These are phyloP conservation scores for Polyodon spathula DNA, from an alignment of 2,113 vertebrate genomes.

Conservation along the genomic window DNA sequence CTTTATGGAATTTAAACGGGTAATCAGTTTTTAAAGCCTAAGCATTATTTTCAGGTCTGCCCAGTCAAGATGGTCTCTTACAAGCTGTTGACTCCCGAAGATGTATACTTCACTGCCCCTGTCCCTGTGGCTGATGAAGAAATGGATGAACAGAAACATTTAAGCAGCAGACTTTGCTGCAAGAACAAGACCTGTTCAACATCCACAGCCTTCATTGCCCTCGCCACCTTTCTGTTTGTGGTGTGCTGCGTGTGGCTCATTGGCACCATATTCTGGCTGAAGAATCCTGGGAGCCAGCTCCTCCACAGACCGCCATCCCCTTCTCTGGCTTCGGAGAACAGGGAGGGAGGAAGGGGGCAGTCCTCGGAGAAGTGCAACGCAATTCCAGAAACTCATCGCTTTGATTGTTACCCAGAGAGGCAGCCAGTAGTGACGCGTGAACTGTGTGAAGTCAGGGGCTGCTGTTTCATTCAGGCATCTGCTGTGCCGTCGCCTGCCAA, in stretches of 20 bases:
- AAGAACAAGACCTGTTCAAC: constrained; percentile 36
- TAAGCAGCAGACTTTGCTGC: constrained; percentile 36
- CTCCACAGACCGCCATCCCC: constrained; percentile 31
- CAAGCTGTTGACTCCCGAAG: constrained; percentile 33
- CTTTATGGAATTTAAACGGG: too few relatives aligned
- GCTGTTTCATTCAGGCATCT: constrained; percentile 59
- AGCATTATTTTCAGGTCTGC: too few relatives aligned
- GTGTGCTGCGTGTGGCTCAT: constrained; percentile 51
- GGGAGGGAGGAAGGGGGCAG: not conserved
- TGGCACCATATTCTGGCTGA: constrained; percentile 54
- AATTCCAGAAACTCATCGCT: constrained; percentile 53
- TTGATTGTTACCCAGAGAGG: constrained; percentile 77
- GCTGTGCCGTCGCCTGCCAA: fast-evolving
- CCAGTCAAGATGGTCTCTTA: constrained; percentile 31
- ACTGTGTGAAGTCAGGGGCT: constrained; percentile 66
- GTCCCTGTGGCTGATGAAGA: constrained; percentile 25
- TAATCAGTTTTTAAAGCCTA: too few relatives aligned
- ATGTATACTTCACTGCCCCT: constrained; percentile 32
- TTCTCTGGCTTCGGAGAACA: not conserved
- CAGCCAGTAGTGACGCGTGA: constrained; percentile 57
- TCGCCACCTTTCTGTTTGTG: constrained; percentile 47
- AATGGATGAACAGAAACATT: constrained; percentile 29
- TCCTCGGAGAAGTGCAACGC: constrained; percentile 36
- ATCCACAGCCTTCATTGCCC: constrained; percentile 39
- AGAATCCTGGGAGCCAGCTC: constrained; percentile 22